These are phyloP conservation scores for Galerucella nymphaeae DNA, from an alignment of 2,888 invertebrate genomes.

Conservation along the genomic window DNA sequence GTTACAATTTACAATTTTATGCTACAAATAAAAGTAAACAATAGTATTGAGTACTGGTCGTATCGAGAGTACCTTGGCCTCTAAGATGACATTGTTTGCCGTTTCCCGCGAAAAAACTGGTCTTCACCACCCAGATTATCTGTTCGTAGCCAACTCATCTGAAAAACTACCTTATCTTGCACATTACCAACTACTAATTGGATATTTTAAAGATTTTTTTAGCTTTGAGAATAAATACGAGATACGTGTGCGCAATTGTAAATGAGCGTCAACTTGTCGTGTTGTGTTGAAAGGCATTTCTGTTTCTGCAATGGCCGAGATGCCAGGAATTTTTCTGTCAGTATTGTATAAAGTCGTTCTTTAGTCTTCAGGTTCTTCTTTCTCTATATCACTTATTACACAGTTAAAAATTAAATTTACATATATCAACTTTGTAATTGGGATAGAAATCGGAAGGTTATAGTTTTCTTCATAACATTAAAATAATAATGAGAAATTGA, in stretches of 20 bases:
- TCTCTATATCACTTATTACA: slow-evolving; percentile 21
- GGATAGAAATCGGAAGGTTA: too few relatives aligned
- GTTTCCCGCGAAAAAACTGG: slow-evolving; percentile 63
- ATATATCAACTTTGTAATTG: too few relatives aligned
- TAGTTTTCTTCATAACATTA: too few relatives aligned
- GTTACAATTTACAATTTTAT: slow-evolving; percentile 62
- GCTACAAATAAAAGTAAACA: slow-evolving; percentile 65
- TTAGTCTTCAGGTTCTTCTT: slow-evolving; percentile 19
- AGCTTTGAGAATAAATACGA: slow-evolving; percentile 58
- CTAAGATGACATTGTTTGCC: slow-evolving; percentile 61
- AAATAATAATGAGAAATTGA: too few relatives aligned
- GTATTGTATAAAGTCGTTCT: slow-evolving; percentile 49
- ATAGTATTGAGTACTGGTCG: slow-evolving; percentile 63
- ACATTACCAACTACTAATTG: slow-evolving; percentile 62
- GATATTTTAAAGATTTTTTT: slow-evolving; percentile 61
- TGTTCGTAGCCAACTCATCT: slow-evolving; percentile 56
- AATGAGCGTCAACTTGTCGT: slow-evolving; percentile 51
- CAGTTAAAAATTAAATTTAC: slow-evolving; percentile 10
- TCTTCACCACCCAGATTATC: slow-evolving; percentile 61
- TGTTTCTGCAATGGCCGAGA: slow-evolving; percentile 46
- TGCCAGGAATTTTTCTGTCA: slow-evolving; percentile 48
- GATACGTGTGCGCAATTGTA: slow-evolving; percentile 59
- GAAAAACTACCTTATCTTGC: slow-evolving; percentile 61
- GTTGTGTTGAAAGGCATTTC: slow-evolving; percentile 50
- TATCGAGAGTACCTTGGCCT: slow-evolving; percentile 61